Conservation (phyloP, 2,113 vertebrate genomes). For the Gobio gobio region DNA sequence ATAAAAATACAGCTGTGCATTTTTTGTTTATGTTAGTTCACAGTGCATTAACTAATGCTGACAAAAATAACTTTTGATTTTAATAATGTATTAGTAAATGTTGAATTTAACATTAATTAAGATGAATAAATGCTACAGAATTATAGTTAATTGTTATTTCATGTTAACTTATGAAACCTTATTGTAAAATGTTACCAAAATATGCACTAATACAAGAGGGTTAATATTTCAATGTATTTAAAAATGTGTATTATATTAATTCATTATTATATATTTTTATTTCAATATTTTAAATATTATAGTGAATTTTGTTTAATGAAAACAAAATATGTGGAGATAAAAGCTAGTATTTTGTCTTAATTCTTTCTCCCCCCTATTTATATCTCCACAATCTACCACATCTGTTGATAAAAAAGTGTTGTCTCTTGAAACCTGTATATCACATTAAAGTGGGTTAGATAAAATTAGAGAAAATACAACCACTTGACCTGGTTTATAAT, state of each 20-base stretch:
- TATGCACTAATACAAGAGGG: background rate
- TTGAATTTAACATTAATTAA: too few relatives aligned
- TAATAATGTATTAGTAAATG: too few relatives aligned
- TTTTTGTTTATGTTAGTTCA: too few relatives aligned
- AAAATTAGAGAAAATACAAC: background rate
- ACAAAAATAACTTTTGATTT: too few relatives aligned
- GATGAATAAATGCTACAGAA: too few relatives aligned
- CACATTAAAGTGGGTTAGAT: background rate
- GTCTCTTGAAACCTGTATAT: background rate
- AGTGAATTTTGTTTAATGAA: background rate
- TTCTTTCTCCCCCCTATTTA: background rate
- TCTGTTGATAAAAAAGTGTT: background rate
- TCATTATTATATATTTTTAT: too few relatives aligned
- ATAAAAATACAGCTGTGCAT: too few relatives aligned
- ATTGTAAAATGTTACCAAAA: background rate
- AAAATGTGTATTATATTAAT: too few relatives aligned
- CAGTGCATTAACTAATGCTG: too few relatives aligned
- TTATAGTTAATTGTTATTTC: too few relatives aligned
- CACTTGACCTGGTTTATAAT: constrained; percentile 1
- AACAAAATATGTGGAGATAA: background rate
- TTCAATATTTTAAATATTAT: too few relatives aligned
- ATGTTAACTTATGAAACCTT: too few relatives aligned
- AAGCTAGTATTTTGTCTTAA: background rate
- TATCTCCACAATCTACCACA: background rate
- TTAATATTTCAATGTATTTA: background rate